phyloP scores from a whole-genome alignment of 2,113 vertebrate genomes.

The Nothocercus julius region DNA sequence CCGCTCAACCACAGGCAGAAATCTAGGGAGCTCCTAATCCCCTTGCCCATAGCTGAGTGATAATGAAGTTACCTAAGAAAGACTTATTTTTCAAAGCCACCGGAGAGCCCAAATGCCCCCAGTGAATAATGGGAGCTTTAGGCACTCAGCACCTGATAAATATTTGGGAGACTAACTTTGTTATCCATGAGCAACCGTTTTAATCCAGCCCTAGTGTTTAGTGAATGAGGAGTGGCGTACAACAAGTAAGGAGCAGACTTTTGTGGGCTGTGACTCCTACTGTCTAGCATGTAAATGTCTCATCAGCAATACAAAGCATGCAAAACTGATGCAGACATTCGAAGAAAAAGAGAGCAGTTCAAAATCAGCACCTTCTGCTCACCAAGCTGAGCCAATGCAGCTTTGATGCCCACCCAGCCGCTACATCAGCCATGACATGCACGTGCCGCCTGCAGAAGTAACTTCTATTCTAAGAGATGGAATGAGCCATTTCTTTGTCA shows the following conservation, averaged over 20 bases:
- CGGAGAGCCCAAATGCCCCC: not conserved
- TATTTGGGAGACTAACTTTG: not conserved
- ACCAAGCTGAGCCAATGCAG: fast-evolving
- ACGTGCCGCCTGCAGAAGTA: not conserved
- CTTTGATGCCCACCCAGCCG: not conserved
- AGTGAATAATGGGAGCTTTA: fast-evolving
- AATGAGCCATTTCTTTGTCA: slow-evolving; percentile 49
- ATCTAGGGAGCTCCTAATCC: not conserved
- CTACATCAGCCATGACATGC: not conserved
- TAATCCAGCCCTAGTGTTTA: not conserved
- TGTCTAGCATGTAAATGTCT: not conserved
- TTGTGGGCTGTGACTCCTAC: not conserved
- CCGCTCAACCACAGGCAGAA: not conserved
- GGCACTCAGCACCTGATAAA: not conserved
- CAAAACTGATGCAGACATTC: not conserved
- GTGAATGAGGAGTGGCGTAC: not conserved
- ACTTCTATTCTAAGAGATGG: not conserved
- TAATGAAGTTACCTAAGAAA: not conserved
- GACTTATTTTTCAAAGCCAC: not conserved
- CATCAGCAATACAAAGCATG: not conserved
- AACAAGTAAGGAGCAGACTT: not conserved
- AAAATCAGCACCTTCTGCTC: not conserved
- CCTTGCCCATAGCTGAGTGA: not conserved
- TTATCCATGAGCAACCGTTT: not conserved
- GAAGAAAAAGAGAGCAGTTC: not conserved